Percentiles rank a stretch among this genome's conserved stretches.
phyloP scores from a whole-genome alignment of 2,888 invertebrate species.

The Caenorhabditis angaria region DNA sequence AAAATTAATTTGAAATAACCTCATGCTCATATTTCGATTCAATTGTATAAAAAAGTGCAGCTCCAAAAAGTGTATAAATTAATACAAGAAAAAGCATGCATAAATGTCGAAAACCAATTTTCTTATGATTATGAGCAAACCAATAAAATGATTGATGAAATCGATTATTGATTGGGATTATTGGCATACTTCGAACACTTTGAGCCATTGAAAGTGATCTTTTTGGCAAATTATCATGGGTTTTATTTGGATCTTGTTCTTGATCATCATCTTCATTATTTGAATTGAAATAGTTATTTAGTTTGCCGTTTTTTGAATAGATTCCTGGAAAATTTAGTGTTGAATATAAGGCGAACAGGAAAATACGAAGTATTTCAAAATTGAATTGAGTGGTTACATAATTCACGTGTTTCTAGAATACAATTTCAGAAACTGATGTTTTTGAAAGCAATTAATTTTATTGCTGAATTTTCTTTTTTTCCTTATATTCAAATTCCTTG shows the following conservation, averaged over 20 bases:
- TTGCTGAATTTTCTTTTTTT: background rate
- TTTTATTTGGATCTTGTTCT: slow-evolving; percentile 22
- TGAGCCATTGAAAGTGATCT: slow-evolving; percentile 28
- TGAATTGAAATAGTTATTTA: slow-evolving; percentile 11
- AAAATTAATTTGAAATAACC: slow-evolving; percentile 10
- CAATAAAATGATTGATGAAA: slow-evolving; percentile 55
- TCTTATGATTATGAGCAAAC: slow-evolving; percentile 52
- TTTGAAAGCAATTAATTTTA: background rate
- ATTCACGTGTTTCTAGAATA: background rate
- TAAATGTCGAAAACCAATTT: slow-evolving; percentile 54
- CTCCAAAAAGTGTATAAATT: slow-evolving; percentile 49
- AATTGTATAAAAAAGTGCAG: slow-evolving; percentile 51
- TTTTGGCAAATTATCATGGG: slow-evolving; percentile 21
- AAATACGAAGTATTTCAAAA: no score
- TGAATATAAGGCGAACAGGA: no score
- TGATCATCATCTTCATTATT: slow-evolving; percentile 25
- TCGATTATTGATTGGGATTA: slow-evolving; percentile 34
- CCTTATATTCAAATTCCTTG: no score
- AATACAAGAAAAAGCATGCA: slow-evolving; percentile 48
- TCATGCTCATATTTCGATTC: slow-evolving; percentile 50
- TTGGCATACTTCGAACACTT: slow-evolving; percentile 24
- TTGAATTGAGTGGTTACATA: background rate
- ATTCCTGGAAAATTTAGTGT: slow-evolving; percentile 29
- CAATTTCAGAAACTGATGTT: background rate
- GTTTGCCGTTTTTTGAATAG: slow-evolving; percentile 21